phyloP scores from a whole-genome alignment of 1,140 invertebrate species.

The Palaemon carinicauda region DNA sequence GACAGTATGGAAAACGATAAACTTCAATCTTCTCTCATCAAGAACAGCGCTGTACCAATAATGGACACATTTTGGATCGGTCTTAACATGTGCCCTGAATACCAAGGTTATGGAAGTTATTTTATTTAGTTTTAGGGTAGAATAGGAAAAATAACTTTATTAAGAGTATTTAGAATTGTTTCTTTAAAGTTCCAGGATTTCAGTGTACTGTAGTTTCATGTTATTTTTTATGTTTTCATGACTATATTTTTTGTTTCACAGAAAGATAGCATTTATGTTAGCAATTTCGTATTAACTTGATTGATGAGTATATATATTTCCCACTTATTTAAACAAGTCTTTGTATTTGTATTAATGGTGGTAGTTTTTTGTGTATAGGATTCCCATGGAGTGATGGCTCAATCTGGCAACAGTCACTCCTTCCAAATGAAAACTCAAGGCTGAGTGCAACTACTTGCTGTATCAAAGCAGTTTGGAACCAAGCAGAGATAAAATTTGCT shows the following conservation, averaged over 20 bases:
- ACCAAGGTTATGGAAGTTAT: conserved; percentile 1
- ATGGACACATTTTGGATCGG: conserved; percentile 15
- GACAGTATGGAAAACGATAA: not conserved
- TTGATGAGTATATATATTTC: no score
- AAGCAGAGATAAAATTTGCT: not conserved
- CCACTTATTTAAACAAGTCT: no score
- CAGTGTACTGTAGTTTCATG: no score
- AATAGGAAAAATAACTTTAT: no score
- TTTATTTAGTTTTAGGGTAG: no score
- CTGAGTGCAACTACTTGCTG: conserved; percentile 31
- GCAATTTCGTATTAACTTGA: no score
- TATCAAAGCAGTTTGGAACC: conserved; percentile 24
- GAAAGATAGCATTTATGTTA: no score
- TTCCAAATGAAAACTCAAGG: not conserved
- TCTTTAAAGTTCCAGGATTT: no score
- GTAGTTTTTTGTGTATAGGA: not conserved
- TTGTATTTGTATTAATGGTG: no score
- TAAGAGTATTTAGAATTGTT: no score
- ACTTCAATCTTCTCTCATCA: not conserved
- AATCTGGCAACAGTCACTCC: not conserved
- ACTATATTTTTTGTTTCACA: no score
- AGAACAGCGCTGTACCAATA: not conserved
- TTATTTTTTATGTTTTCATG: no score
- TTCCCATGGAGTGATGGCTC: conserved; percentile 31
- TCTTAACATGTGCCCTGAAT: conserved; percentile 31